Base-by-base conservation (phyloP, 2,888 invertebrate genomes). In the Eupithecia subfuscata region DNA sequence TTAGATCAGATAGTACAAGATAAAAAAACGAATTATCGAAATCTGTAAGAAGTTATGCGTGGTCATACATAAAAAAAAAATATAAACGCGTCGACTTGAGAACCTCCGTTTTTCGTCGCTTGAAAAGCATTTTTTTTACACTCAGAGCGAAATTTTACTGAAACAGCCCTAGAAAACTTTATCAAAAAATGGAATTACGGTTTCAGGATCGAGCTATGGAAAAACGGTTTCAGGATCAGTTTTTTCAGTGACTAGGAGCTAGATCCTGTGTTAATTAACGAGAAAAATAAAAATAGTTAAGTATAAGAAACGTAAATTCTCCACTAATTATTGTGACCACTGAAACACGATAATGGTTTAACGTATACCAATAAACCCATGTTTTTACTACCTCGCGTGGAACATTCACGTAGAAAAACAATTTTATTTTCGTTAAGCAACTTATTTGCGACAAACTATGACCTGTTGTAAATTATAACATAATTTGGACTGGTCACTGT, bases 331-430 rank as follows among this genome's bases (percentile, higher is more conserved):
- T 60, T 79, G 73, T 40, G 63, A 68, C 78, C 74, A 80, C 81
- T 82, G 79, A 79, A 82, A 76, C 79, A 80, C 80, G 84, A 84
- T 84, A 85, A 83, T 87, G 85, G 86, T 89, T 85, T 85, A 81
- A 70, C 83, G 84, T 83, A 79, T 82, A 77, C 89, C 86, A 88
- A 89, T 91, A 91, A 92, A 90, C 85, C 88, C 88, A 87, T 85
- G 86, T 88, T 88, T 91, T 92, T 91, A 91, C 83, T 83, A 80
- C 88, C 75, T 92, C 84, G 93, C 92, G 91, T 93, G 91, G 89
- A 84, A 80, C 83, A 85, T 87, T 84, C 86, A 88, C 86, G 84
- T 88, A 84, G 83, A 86, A 89, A 88, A 87, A 85, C 86, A 82
- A 86, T 85, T 86, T 85, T 83, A 89, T 90, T 92, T 90, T 87